A percentile compares a stretch with the other conserved stretches of the same genome.
These are phyloP conservation scores for Neocloeon triangulifer DNA, from an alignment of 1,140 invertebrate genomes.

Conservation along the genomic window DNA sequence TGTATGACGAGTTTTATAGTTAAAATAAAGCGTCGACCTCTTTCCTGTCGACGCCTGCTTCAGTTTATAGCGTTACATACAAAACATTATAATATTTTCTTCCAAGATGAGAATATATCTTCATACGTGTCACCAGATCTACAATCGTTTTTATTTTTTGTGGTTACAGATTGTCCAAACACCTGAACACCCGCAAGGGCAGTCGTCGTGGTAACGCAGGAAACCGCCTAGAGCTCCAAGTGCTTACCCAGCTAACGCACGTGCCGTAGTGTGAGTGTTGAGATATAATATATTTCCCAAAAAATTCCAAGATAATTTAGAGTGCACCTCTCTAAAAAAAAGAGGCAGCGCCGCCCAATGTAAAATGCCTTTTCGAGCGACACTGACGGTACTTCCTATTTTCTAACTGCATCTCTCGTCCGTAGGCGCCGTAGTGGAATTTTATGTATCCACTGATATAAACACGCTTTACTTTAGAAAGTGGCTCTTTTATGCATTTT, in stretches of 20 bases:
- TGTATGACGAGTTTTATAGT: background rate
- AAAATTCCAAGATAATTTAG: too few relatives aligned
- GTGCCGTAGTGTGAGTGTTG: slow-evolving; percentile 38
- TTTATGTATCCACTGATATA: too few relatives aligned
- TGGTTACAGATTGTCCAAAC: slow-evolving; percentile 39
- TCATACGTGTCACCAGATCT: background rate
- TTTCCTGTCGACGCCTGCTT: background rate
- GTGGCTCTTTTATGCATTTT: too few relatives aligned
- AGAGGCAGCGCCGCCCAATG: too few relatives aligned
- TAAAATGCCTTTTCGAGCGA: too few relatives aligned
- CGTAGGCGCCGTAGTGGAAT: too few relatives aligned
- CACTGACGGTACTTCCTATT: too few relatives aligned
- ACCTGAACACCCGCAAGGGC: slow-evolving; percentile 44
- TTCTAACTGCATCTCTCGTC: too few relatives aligned
- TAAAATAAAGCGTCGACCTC: background rate
- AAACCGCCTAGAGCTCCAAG: slow-evolving; percentile 51
- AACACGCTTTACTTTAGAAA: too few relatives aligned
- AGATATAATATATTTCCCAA: too few relatives aligned
- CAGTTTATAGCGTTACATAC: too few relatives aligned
- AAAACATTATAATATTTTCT: background rate
- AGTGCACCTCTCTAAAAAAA: too few relatives aligned
- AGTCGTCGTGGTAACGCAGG: slow-evolving; percentile 51
- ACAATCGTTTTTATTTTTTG: slow-evolving; percentile 10
- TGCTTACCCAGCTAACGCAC: slow-evolving; percentile 56
- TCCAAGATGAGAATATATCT: background rate